Evolutionary conservation across 2,888 invertebrate genomes (phyloP), one percentile per base, ranked within the genome.

Genomic region (Trichacis sp.): DNA sequence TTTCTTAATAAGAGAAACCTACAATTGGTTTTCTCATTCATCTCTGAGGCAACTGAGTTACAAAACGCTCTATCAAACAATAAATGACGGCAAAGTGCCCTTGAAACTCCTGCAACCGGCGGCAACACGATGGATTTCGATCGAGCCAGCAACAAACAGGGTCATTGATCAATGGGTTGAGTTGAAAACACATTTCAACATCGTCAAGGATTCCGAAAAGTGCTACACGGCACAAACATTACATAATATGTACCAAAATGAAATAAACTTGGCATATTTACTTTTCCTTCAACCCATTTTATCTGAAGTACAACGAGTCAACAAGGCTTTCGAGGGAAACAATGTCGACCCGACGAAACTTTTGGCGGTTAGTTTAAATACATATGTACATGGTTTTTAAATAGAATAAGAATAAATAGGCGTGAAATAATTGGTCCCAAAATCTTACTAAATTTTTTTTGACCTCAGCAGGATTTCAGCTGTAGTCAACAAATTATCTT

Each of bases 1-100:
- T 48, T 69, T 29, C 33, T 30, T 79, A 2, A 71, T 78, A 12
- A 68, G 73, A 43, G 77, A 80, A 70, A 78, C 77, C 1, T 76
- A 77, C 51, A 74, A 74, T 12, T 79, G 77, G 77, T 80, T 78
- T 52, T 50, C 58, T 1, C 51, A 61, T 12, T 80, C 77, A 4
- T 38, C 74, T 18, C 70, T 72, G 43, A 61, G 77, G 14, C 62
- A 62, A 53, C 14, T 63, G 12, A 64, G 69, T 12, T 78, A 78
- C 61, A 70, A 69, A 64, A 57, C 71, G n/a, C 45, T 76, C 18
- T 78, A 68, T 45, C 43, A 69, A 40, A 36, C 54, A 1, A 76
- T 79, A 15, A 79, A 80, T 56, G 70, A 73, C 43, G 76, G 73
- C 15, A 46, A 75, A 30, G 38, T 65, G 38, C 77, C 78, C 5